These are phyloP conservation scores for Unio delphinus DNA, from an alignment of 2,888 invertebrate species.

Conservation along the genomic window DNA sequence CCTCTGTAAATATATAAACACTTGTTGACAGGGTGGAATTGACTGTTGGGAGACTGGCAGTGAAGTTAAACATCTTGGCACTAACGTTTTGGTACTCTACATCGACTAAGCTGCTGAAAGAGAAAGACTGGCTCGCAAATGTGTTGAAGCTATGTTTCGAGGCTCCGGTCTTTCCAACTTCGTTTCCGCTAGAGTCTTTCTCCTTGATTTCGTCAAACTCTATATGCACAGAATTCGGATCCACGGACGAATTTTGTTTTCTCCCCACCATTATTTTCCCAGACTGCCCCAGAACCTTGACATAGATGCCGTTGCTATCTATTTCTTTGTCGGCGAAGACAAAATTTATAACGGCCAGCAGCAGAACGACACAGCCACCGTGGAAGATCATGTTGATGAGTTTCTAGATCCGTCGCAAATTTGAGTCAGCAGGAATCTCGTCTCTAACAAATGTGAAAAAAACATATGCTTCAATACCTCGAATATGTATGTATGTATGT, in stretches of 20 bases:
- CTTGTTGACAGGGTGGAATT: not conserved
- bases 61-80: conserved; percentile 4
- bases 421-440: too few relatives aligned
- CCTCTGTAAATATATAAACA: conserved; percentile 9
- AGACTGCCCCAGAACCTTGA: conserved; percentile 8
- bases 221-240: conserved; percentile 8
- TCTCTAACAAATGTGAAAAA: too few relatives aligned
- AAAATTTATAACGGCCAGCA: too few relatives aligned
- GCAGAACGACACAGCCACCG: too few relatives aligned
- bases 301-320: too few relatives aligned
- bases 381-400: too few relatives aligned
- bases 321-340: too few relatives aligned
- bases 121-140: conserved; percentile 7
- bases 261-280: conserved; percentile 10
- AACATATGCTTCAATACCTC: too few relatives aligned
- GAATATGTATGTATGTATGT: too few relatives aligned
- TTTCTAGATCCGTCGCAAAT: too few relatives aligned
- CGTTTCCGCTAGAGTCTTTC: not conserved
- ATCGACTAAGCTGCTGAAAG: not conserved
- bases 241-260: conserved; percentile 2
- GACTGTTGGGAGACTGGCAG: not conserved
- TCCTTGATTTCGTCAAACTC: conserved; percentile 10
- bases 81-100: conserved; percentile 3
- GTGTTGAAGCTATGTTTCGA: conserved; percentile 12
- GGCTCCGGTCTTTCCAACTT: conserved; percentile 1